Conservation (phyloP, 2,888 invertebrate genomes). For the Tinea trinotella region DNA sequence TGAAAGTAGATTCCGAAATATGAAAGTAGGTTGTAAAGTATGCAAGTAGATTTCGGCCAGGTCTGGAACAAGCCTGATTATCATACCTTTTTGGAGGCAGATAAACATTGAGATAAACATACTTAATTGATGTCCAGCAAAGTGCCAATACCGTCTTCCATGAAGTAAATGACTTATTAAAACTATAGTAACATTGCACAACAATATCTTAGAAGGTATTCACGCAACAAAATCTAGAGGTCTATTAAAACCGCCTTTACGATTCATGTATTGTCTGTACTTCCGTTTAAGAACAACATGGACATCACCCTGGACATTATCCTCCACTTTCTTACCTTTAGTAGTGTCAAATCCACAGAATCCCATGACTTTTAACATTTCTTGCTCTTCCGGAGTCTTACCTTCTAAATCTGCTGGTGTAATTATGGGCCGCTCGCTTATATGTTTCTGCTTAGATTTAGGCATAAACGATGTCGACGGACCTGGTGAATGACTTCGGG, state of each 20-base stretch:
- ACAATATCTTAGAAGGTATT: too few species aligned
- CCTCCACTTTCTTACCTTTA: constrained; percentile 95
- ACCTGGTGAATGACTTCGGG: constrained; percentile 47
- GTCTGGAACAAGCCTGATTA: too few species aligned
- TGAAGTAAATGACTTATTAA: too few species aligned
- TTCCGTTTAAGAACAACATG: constrained; percentile 96
- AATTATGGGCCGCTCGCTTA: constrained; percentile 75
- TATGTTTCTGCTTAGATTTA: constrained; percentile 49
- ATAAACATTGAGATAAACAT: too few species aligned
- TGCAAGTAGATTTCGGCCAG: too few species aligned
- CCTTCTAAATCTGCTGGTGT: constrained; percentile 91
- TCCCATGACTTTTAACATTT: constrained; percentile 97
- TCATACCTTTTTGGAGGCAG: too few species aligned
- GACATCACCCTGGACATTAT: constrained; percentile 94
- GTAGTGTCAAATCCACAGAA: constrained; percentile 97
- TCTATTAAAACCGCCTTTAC: constrained; percentile 98
- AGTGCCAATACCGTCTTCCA: too few species aligned
- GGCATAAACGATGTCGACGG: constrained; percentile 51
- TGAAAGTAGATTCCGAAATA: too few species aligned
- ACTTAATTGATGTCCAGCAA: too few species aligned
- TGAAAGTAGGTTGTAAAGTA: too few species aligned
- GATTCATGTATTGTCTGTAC: constrained; percentile 99
- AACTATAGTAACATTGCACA: too few species aligned
- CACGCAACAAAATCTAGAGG: constrained; percentile 96
- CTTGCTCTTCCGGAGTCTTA: constrained; percentile 91